Conservation (phyloP, 1,140 invertebrate genomes). For the Anoplophora glabripennis region DNA sequence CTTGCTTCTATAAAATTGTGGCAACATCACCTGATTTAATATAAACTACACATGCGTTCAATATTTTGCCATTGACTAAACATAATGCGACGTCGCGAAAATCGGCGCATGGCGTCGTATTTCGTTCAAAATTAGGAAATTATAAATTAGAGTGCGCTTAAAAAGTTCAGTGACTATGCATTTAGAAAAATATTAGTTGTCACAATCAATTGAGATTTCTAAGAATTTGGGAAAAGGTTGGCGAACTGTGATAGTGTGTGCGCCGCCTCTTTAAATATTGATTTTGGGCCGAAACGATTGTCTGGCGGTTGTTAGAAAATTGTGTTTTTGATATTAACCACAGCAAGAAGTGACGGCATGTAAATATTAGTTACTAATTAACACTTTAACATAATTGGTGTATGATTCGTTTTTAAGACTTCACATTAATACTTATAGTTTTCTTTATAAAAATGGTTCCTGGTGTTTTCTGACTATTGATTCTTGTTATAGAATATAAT, state of each 20-base stretch:
- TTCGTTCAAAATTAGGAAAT: conserved; percentile 17
- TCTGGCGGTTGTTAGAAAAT: conserved; percentile 20
- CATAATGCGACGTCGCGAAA: conserved; percentile 34
- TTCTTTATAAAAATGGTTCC: conserved; percentile 4
- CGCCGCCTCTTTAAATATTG: conserved; percentile 38
- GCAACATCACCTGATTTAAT: too few relatives aligned
- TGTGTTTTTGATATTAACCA: conserved; percentile 14
- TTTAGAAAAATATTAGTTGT: not conserved
- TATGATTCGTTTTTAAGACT: not conserved
- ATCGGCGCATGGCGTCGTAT: conserved; percentile 32
- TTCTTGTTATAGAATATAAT: conserved; percentile 9
- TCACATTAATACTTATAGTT: not conserved
- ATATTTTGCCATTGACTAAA: conserved; percentile 31
- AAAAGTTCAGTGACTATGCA: not conserved
- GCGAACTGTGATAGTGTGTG: conserved; percentile 16
- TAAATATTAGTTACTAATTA: conserved; percentile 17
- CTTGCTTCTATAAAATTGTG: too few relatives aligned
- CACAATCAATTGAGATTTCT: not conserved
- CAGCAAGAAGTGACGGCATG: conserved; percentile 23
- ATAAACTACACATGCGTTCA: conserved; percentile 28
- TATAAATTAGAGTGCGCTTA: not conserved
- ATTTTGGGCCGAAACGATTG: conserved; percentile 40
- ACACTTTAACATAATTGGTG: conserved; percentile 5
- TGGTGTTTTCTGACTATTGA: conserved; percentile 20
- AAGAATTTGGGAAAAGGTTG: conserved; percentile 8